phyloP scores from a whole-genome alignment of 2,888 invertebrate species.

The Drosophila kokeensis region DNA sequence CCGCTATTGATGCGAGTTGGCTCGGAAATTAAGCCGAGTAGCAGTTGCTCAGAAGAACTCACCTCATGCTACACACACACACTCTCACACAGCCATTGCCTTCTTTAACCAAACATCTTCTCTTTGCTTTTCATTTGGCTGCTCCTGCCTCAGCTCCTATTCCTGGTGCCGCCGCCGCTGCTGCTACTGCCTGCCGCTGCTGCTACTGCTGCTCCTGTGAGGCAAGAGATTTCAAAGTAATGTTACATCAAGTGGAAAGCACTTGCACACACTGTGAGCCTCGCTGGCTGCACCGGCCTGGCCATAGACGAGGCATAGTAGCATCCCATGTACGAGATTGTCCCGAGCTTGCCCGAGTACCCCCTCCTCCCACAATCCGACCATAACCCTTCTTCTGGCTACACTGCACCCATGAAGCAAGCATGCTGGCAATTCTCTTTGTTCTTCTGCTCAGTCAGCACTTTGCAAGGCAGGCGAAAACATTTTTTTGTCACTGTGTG shows the following conservation, averaged over 20 bases:
- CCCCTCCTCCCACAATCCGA: not conserved
- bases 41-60: constrained; percentile 41
- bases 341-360: constrained; percentile 3
- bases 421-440: constrained; percentile 67
- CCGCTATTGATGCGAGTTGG: constrained; percentile 50
- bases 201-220: constrained; percentile 34
- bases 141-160: constrained; percentile 33
- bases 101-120: constrained; percentile 66
- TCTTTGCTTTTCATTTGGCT: constrained; percentile 77
- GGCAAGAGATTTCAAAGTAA: constrained; percentile 78
- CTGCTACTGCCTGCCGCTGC: not conserved
- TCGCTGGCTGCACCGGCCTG: constrained; percentile 24
- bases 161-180: constrained; percentile 1
- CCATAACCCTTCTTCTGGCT: constrained; percentile 13
- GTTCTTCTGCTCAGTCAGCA: constrained; percentile 78
- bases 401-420: constrained; percentile 36
- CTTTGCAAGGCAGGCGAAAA: constrained; percentile 56
- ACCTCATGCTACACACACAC: constrained; percentile 11
- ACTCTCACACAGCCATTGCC: constrained; percentile 19
- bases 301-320: constrained; percentile 45
- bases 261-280: constrained; percentile 66
- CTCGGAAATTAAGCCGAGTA: constrained; percentile 77
- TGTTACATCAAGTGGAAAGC: constrained; percentile 81
- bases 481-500: constrained; percentile 12
- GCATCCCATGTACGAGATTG: constrained; percentile 42